phyloP scores from a whole-genome alignment of 2,888 invertebrate genomes.

The Nephrotoma appendiculata region DNA sequence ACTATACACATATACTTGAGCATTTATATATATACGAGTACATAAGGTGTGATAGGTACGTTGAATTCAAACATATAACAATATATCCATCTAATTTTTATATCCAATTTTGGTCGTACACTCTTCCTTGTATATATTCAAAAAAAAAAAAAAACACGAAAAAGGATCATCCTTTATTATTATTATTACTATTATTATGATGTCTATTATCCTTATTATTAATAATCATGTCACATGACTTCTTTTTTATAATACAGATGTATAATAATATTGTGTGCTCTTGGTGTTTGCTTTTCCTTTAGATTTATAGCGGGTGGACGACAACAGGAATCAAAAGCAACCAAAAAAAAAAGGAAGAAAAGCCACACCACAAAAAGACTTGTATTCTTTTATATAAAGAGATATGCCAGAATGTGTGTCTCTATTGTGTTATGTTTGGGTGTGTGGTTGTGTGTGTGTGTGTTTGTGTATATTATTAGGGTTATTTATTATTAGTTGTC shows the following conservation, averaged over 20 bases:
- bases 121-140: not conserved
- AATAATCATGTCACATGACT: slow-evolving; percentile 3
- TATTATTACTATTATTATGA: not conserved
- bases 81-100: not conserved
- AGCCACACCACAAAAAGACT: not conserved
- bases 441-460: not conserved
- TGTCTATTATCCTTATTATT: slow-evolving; percentile 1
- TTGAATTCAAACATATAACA: not conserved
- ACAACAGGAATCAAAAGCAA: not conserved
- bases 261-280: not conserved
- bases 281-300: not conserved
- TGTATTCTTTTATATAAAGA: not conserved
- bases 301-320: not conserved
- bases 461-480: not conserved
- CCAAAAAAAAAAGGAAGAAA: not conserved
- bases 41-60: not conserved
- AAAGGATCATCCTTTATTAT: slow-evolving; percentile 3
- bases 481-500: not conserved
- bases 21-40: not conserved
- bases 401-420: not conserved
- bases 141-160: slow-evolving; percentile 1
- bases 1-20: not conserved
- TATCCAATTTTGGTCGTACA: not conserved
- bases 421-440: not conserved
- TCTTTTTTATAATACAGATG: not conserved